These are phyloP conservation scores for Antrozous pallidus DNA, from an alignment of 2,797 vertebrate genomes.

Conservation along the genomic window DNA sequence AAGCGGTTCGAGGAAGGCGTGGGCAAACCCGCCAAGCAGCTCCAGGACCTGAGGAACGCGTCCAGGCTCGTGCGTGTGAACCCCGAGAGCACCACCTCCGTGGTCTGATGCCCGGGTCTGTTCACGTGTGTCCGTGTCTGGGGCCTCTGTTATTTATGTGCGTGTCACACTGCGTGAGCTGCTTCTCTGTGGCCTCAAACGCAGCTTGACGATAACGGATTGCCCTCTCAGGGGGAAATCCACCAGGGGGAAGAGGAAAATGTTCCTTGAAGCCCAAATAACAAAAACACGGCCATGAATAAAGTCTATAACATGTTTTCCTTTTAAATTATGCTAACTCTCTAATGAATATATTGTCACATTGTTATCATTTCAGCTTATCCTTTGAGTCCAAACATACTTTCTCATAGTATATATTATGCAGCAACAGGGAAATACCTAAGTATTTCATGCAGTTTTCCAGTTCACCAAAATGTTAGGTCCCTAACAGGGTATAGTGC, in stretches of 20 bases:
- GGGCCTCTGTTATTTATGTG: constrained; percentile 52
- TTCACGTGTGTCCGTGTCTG: not conserved
- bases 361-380: not conserved
- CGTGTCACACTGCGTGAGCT: constrained; percentile 1
- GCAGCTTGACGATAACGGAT: not conserved
- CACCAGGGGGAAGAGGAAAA: constrained; percentile 16
- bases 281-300: not conserved
- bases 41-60: constrained; percentile 95
- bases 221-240: constrained; percentile 51
- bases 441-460: constrained; percentile 17
- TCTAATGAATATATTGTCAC: constrained; percentile 44
- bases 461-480: constrained; percentile 32
- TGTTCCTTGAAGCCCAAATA: not conserved
- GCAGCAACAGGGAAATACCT: constrained; percentile 35
- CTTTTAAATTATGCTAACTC: constrained; percentile 44
- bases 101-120: constrained; percentile 85
- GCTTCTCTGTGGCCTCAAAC: constrained; percentile 4
- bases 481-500: constrained; percentile 37
- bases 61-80: constrained; percentile 91
- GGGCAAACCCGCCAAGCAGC: constrained; percentile 97
- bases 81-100: constrained; percentile 95
- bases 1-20: constrained; percentile 95
- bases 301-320: constrained; percentile 27
- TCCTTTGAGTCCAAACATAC: constrained; percentile 7
- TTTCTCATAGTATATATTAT: not conserved